Evolutionary conservation across 1,140 invertebrate genomes (phyloP).

Genomic region (Drosophila pectinifera): DNA sequence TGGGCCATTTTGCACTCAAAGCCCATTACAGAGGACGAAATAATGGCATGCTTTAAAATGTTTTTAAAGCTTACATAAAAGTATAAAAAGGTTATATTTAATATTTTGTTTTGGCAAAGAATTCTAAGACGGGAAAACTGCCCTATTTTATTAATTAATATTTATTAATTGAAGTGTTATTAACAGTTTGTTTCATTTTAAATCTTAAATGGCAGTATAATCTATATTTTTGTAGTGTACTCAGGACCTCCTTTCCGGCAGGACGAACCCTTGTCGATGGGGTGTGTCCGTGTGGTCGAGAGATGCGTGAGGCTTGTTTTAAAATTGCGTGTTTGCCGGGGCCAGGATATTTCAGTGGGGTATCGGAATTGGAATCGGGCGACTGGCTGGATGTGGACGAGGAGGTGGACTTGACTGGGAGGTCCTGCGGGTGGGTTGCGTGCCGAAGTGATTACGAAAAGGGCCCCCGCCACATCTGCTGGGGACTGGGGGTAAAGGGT

Average conservation of each 20-base stretch:
- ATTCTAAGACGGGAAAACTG: rapidly evolving
- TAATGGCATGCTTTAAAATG: neutral
- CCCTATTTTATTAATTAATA: neutral
- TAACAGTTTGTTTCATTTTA: too few species aligned
- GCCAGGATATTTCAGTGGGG: conserved; percentile 15
- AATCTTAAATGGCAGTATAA: neutral
- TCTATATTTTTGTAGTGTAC: neutral
- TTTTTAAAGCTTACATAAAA: too few species aligned
- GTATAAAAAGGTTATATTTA: too few species aligned
- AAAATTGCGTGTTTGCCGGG: conserved; percentile 69
- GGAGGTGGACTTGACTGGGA: neutral
- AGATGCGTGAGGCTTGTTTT: conserved; percentile 75
- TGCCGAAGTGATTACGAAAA: conserved; percentile 67
- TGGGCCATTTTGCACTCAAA: conserved; percentile 64
- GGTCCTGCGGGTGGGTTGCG: conserved; percentile 49
- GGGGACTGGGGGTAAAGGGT: conserved; percentile 32
- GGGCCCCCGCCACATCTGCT: conserved; percentile 8
- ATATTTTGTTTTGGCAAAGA: neutral
- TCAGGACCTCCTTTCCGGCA: neutral
- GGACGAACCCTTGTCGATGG: conserved; percentile 24
- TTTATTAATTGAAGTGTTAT: too few species aligned
- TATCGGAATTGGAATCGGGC: conserved; percentile 34
- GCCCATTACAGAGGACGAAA: conserved; percentile 11
- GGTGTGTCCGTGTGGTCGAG: conserved; percentile 55
- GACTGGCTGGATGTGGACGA: neutral